A percentile compares a stretch with the other conserved stretches of the same genome.
Evolutionary conservation across 2,888 invertebrate genomes (phyloP).

Genomic region (Copidosoma aretas): DNA sequence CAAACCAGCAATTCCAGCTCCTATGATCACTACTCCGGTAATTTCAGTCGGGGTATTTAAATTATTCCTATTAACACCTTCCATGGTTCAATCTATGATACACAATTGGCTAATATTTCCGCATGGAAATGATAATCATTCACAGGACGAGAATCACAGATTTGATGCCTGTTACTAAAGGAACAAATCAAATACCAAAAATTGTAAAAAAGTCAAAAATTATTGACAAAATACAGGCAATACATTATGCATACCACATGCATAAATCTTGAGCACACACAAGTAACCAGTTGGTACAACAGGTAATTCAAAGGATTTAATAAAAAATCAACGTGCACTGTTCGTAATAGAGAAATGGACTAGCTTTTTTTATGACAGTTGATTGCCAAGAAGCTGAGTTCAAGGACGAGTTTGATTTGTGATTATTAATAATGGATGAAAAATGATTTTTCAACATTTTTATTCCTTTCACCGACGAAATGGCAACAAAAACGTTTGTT

Average conservation of each 20-base stretch:
- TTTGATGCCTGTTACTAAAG: not conserved
- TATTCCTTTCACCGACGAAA: not conserved
- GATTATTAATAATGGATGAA: not conserved
- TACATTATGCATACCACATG: too few species aligned
- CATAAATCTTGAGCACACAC: not conserved
- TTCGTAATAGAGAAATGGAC: not conserved
- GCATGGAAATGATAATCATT: not conserved
- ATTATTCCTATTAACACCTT: not conserved
- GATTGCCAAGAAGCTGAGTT: constrained; percentile 16
- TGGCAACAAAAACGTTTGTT: too few species aligned
- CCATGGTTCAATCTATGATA: constrained; percentile 16
- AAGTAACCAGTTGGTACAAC: too few species aligned
- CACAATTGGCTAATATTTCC: not conserved
- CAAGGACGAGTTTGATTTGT: not conserved
- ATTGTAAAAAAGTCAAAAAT: constrained; percentile 11
- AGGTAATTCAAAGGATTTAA: not conserved
- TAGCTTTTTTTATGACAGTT: constrained; percentile 23
- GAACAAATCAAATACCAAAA: not conserved
- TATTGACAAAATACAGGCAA: not conserved
- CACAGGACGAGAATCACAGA: constrained; percentile 7
- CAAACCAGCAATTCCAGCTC: constrained; percentile 70
- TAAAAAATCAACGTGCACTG: not conserved
- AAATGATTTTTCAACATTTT: constrained; percentile 13
- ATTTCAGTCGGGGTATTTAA: constrained; percentile 5
- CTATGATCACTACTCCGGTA: constrained; percentile 61